A percentile compares a stretch with the other conserved stretches of the same genome.
Conservation (phyloP, 2,888 invertebrate species). For the Iphiclides podalirius region DNA sequence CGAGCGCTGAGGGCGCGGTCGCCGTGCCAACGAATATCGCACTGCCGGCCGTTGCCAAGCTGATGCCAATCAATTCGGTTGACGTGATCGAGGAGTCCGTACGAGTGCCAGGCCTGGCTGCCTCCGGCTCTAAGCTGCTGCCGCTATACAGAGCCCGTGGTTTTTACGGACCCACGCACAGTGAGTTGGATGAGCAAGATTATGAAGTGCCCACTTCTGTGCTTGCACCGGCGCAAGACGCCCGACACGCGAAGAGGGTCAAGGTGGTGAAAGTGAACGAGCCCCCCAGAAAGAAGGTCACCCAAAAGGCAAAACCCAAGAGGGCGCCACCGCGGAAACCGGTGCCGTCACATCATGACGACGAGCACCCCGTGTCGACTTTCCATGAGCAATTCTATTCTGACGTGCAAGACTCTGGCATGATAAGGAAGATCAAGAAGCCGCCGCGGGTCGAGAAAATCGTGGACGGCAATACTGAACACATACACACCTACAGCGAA, state of each 20-base stretch:
- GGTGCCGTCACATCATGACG: conserved; percentile 38
- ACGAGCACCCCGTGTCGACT: conserved; percentile 62
- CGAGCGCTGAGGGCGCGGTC: conserved; percentile 64
- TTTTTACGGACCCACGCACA: conserved; percentile 66
- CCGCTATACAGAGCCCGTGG: conserved; percentile 71
- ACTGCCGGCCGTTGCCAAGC: conserved; percentile 52
- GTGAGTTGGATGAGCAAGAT: conserved; percentile 60
- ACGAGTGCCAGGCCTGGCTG: conserved; percentile 42
- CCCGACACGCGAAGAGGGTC: conserved; percentile 53
- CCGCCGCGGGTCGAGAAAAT: conserved; percentile 76
- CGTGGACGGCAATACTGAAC: conserved; percentile 74
- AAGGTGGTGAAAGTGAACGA: conserved; percentile 66
- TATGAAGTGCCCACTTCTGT: conserved; percentile 54
- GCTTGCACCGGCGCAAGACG: conserved; percentile 38
- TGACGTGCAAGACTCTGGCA: conserved; percentile 66
- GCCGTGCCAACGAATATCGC: conserved; percentile 58
- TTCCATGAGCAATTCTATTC: conserved; percentile 75
- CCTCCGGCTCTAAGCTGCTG: conserved; percentile 60
- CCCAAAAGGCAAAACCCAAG: conserved; percentile 62
- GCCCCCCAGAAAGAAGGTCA: conserved; percentile 52
- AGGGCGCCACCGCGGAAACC: conserved; percentile 49
- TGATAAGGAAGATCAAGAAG: conserved; percentile 66
- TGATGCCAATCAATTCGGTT: conserved; percentile 53
- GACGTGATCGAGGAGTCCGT: conserved; percentile 39
- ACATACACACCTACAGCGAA: conserved; percentile 75